Evolutionary conservation across 2,113 vertebrate species (phyloP).

Genomic region (Pachypanchax playfairii): DNA sequence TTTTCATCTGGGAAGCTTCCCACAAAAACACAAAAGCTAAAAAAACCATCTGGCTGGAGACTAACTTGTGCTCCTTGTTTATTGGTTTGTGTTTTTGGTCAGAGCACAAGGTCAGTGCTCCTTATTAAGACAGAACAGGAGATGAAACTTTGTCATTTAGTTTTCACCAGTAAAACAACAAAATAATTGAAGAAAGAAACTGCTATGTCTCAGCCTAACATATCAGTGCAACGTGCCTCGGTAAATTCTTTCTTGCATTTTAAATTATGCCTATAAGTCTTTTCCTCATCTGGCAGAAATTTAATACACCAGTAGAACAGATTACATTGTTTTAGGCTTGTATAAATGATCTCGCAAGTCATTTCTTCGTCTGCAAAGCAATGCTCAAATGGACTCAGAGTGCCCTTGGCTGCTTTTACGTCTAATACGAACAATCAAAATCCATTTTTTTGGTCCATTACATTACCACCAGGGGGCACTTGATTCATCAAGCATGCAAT

Average conservation of each 20-base stretch:
- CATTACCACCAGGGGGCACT: conserved; percentile 82
- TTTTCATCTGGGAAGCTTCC: conserved; percentile 67
- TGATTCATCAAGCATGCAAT: conserved; percentile 74
- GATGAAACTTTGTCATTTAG: conserved; percentile 8
- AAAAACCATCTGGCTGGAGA: conserved; percentile 68
- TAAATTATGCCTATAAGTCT: not conserved
- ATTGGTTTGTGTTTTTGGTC: conserved; percentile 35
- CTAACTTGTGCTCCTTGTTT: conserved; percentile 56
- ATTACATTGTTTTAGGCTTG: conserved; percentile 15
- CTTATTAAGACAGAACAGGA: conserved; percentile 8
- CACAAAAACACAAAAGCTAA: conserved; percentile 54
- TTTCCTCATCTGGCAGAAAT: conserved; percentile 6
- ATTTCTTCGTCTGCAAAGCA: conserved; percentile 58
- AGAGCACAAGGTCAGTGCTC: conserved; percentile 19
- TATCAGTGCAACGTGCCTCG: not conserved
- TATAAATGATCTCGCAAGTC: conserved; percentile 43
- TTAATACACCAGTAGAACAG: conserved; percentile 9
- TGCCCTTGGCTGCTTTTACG: conserved; percentile 71
- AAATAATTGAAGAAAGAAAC: too few relatives aligned
- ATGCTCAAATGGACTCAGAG: conserved; percentile 52
- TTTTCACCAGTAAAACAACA: conserved; percentile 3
- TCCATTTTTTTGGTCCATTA: conserved; percentile 76
- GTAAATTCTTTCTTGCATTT: conserved; percentile 2
- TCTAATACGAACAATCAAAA: conserved; percentile 72
- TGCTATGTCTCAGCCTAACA: not conserved